phyloP scores from a whole-genome alignment of 2,888 invertebrate species.

The Sinelater perroti region DNA sequence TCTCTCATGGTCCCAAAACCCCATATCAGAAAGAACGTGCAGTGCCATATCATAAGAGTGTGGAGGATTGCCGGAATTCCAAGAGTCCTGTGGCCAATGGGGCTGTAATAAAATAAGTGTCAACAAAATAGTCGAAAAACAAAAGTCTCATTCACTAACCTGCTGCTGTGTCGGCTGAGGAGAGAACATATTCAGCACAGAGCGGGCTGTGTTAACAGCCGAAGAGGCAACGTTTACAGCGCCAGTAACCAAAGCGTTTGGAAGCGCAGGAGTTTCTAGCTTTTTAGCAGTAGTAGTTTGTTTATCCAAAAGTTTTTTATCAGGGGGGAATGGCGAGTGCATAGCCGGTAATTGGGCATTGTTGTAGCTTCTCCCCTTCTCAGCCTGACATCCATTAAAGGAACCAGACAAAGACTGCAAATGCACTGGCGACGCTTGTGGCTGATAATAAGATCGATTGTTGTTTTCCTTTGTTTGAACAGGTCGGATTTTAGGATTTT shows the following conservation, averaged over 20 bases:
- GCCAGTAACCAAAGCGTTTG: conserved; percentile 58
- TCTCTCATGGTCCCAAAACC: conserved; percentile 58
- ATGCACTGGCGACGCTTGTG: too few relatives aligned
- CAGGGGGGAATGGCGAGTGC: too few relatives aligned
- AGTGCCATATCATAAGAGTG: conserved; percentile 54
- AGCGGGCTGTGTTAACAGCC: conserved; percentile 59
- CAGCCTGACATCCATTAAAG: too few relatives aligned
- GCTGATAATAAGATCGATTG: too few relatives aligned
- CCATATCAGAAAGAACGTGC: conserved; percentile 59
- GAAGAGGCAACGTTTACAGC: conserved; percentile 60
- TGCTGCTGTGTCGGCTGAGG: conserved; percentile 33
- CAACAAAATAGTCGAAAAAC: background rate
- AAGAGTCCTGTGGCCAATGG: conserved; percentile 55
- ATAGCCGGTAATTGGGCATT: too few relatives aligned
- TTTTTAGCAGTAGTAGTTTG: too few relatives aligned
- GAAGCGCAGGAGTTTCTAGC: too few relatives aligned
- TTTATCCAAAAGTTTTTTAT: too few relatives aligned
- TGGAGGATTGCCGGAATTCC: conserved; percentile 51
- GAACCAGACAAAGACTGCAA: too few relatives aligned
- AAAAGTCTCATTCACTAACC: background rate
- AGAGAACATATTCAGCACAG: conserved; percentile 59
- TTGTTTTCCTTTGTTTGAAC: too few relatives aligned
- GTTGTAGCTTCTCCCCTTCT: too few relatives aligned
- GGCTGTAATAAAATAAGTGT: conserved; percentile 37
- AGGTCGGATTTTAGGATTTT: too few relatives aligned